These are phyloP conservation scores for Falco naumanni DNA, from an alignment of 2,797 vertebrate species.

Conservation along the genomic window DNA sequence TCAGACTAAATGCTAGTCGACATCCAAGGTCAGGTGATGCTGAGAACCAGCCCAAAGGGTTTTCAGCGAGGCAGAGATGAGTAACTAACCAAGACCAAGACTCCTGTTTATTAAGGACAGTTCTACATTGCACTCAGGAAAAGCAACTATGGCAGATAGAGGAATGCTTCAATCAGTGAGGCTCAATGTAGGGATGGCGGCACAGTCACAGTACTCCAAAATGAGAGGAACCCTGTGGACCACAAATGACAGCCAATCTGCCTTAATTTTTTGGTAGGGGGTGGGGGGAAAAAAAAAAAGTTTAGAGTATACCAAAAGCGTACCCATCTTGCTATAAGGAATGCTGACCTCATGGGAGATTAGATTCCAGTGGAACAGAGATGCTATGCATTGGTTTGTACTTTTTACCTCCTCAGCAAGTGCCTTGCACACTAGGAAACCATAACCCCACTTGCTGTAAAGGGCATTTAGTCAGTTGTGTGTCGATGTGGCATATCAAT, in stretches of 20 bases:
- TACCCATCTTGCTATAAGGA: not conserved
- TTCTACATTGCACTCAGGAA: not conserved
- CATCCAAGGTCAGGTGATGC: constrained; percentile 56
- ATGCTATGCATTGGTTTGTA: not conserved
- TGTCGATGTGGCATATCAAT: not conserved
- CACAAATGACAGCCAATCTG: not conserved
- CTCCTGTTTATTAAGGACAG: not conserved
- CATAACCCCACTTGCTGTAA: not conserved
- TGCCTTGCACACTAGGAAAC: not conserved
- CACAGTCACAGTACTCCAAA: not conserved
- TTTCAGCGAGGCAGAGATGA: constrained; percentile 1
- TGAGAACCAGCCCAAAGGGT: not conserved
- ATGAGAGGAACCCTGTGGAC: not conserved
- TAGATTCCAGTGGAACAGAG: not conserved
- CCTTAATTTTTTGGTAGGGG: not conserved
- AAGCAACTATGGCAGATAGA: not conserved
- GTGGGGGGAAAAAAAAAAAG: not conserved
- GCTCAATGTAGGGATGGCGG: not conserved
- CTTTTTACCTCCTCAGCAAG: not conserved
- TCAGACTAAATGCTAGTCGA: constrained; percentile 34
- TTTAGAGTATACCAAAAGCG: not conserved
- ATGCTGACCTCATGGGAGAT: not conserved
- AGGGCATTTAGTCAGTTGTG: not conserved
- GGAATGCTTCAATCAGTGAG: not conserved
- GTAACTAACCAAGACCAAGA: not conserved